These are phyloP conservation scores for Agriopis leucophaearia DNA, from an alignment of 2,888 invertebrate genomes.

Conservation along the genomic window DNA sequence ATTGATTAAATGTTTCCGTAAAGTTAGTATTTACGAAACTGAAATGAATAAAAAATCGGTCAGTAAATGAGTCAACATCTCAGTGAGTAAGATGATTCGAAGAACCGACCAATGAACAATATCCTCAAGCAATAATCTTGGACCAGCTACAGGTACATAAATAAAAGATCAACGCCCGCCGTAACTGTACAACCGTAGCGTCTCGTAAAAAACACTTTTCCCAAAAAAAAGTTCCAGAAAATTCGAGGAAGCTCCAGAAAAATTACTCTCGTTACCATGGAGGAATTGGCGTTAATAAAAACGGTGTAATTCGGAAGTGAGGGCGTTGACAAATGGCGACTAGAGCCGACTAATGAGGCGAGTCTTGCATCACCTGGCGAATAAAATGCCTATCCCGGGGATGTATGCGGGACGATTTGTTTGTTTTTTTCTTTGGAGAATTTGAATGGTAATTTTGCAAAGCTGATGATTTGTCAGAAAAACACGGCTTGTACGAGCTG, in stretches of 20 bases:
- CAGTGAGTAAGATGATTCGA: slow-evolving; percentile 27
- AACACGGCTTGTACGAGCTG: not conserved
- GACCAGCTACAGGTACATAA: slow-evolving; percentile 39
- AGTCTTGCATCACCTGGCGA: slow-evolving; percentile 71
- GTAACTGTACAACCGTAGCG: slow-evolving; percentile 34
- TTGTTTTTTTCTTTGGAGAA: slow-evolving; percentile 43
- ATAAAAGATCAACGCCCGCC: slow-evolving; percentile 56
- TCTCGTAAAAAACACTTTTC: slow-evolving; percentile 54
- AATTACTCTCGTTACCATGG: slow-evolving; percentile 76
- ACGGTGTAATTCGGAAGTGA: slow-evolving; percentile 58
- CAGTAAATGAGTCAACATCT: slow-evolving; percentile 19
- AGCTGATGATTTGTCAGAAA: slow-evolving; percentile 19
- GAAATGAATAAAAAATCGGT: not conserved
- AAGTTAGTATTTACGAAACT: not conserved
- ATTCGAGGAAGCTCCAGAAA: slow-evolving; percentile 48
- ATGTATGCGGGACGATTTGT: slow-evolving; percentile 55
- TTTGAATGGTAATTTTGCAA: slow-evolving; percentile 29
- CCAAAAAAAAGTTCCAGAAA: slow-evolving; percentile 43
- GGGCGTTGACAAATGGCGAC: slow-evolving; percentile 78
- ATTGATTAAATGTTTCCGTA: slow-evolving; percentile 1
- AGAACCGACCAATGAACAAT: slow-evolving; percentile 10
- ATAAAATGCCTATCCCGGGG: slow-evolving; percentile 62
- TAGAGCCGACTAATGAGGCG: slow-evolving; percentile 74
- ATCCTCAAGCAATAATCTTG: slow-evolving; percentile 2
- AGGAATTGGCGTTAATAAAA: slow-evolving; percentile 83